Base-by-base conservation (phyloP, 2,113 vertebrate species). In the Cyanoramphus novaezelandiae region DNA sequence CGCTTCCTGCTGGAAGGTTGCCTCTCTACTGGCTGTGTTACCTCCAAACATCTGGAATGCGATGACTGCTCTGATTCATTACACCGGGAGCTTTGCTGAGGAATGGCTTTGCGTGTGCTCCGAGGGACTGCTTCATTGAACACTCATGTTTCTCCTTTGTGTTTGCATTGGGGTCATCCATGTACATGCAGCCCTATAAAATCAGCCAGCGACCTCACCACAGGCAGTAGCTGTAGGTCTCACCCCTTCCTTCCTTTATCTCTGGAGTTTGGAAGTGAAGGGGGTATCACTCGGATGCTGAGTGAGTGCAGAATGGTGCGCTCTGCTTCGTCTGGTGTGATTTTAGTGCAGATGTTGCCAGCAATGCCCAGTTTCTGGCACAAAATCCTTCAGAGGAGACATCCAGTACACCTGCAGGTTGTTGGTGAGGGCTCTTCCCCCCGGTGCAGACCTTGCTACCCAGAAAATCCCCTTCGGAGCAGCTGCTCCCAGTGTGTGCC, bases 221-320 rank as follows among this genome's bases (percentile, higher is more conserved):
- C 60, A n/a, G 64, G 43, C 29, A 5, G 67, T 2, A 31, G 21
- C 16, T 59, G 25, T 44, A 6, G 39, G 25, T 50, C 37, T 72
- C 70, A 3, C 35, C 21, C 33, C n/a, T 65, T 52, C n/a, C 31
- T 75, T 29, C 14, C n/a, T 70, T n/a, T 16, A 0, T 23, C 53
- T 37, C 24, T 39, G 43, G 20, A 29, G 27, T 41, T 8, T 60
- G 25, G 64, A 59, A 37, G 0, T 2, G 25, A 9, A 28, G 9
- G 47, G 18, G 17, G 2, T 25, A n/a, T 14, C 31, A 1, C 17
- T 71, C 5, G 21, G 4, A 0, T 3, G 6, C 2, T 31, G 55
- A 12, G 25, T 0, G 4, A 20, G 1, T 1, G 6, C 23, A 68
- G 65, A 69, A 0, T 10, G 65, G 39, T 12, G 33, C 20, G 1